phyloP scores from a whole-genome alignment of 1,140 invertebrate species.

The Micrasema minimum region DNA sequence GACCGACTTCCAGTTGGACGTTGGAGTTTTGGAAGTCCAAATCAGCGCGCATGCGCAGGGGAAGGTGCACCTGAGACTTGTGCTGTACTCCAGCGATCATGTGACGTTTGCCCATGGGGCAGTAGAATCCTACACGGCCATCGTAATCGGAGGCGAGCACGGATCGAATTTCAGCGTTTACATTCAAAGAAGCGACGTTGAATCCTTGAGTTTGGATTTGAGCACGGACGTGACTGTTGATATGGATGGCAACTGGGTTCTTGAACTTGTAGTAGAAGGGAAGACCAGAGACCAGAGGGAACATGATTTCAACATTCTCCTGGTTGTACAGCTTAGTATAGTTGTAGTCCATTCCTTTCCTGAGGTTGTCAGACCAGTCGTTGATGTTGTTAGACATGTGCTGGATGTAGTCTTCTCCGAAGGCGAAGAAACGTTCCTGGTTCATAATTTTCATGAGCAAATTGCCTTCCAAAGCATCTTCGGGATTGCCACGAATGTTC shows the following conservation, averaged over 20 bases:
- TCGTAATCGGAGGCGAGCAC: constrained; percentile 66
- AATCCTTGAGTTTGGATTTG: constrained; percentile 50
- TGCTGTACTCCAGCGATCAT: constrained; percentile 70
- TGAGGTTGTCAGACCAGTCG: constrained; percentile 56
- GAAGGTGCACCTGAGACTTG: constrained; percentile 68
- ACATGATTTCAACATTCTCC: constrained; percentile 68
- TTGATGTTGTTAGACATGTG: constrained; percentile 58
- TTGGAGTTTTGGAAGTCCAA: constrained; percentile 63
- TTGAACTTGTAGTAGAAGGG: constrained; percentile 73
- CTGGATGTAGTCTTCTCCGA: constrained; percentile 69
- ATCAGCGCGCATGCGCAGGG: constrained; percentile 59
- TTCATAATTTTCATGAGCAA: constrained; percentile 62
- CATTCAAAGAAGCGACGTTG: constrained; percentile 55
- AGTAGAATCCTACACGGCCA: constrained; percentile 71
- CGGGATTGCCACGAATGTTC: constrained; percentile 65
- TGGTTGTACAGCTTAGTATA: constrained; percentile 68
- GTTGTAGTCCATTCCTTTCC: constrained; percentile 64
- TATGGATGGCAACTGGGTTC: constrained; percentile 64
- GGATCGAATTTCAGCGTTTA: constrained; percentile 61
- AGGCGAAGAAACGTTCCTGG: constrained; percentile 64
- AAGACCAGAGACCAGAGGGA: constrained; percentile 74
- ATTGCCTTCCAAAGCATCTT: constrained; percentile 69
- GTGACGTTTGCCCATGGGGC: constrained; percentile 69
- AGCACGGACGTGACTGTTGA: constrained; percentile 59
- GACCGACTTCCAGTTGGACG: constrained; percentile 61